Base-by-base conservation (phyloP, 2,797 vertebrate genomes). In the Sebastes oblongus region DNA sequence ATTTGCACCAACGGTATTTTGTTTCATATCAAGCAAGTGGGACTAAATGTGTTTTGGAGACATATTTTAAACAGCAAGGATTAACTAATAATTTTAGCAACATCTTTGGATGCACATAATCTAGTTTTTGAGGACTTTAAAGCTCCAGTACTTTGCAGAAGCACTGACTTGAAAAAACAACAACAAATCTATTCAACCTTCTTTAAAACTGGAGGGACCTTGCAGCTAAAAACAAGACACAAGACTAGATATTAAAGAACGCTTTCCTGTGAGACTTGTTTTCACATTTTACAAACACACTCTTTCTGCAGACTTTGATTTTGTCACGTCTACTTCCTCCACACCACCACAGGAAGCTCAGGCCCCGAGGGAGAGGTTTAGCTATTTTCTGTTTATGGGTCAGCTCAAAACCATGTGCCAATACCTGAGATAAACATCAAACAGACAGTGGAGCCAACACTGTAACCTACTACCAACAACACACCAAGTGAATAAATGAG, bases 211-310 rank as follows among this genome's bases (percentile, higher is more conserved):
- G 3, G 8, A 72, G 12, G 30, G 20, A 20, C 8, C 5, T 34
- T 66, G 14, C 2, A 32, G 5, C n/a, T 34, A n/a, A 34, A 16
- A 66, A 66, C 8, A 65, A 66, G 52, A 55, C 9, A 30, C 46
- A 20, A 50, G 8, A 29, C 11, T 18, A 13, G 13, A 11, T 71
- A 3, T 20, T 61, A 18, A 5, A 68, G 20, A n/a, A 52, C 0
- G 2, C 11, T 59, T 52, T 18, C 32, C 14, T 3, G 50, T 7
- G 25, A 82, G 60, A 52, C 16, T 61, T 78, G 42, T 25, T 42
- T 65, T 73, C 34, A 66, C 30, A 77, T 83, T 81, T 30, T 52
- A 42, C 6, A 22, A 46, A 27, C 29, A 72, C 56, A 65, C 60
- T 77, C 46, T 56, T 42, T 54, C n/a, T 13, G 22, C 16, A 69